Evolutionary conservation across 2,888 invertebrate genomes (phyloP).

Genomic region (Cantharis rustica): DNA sequence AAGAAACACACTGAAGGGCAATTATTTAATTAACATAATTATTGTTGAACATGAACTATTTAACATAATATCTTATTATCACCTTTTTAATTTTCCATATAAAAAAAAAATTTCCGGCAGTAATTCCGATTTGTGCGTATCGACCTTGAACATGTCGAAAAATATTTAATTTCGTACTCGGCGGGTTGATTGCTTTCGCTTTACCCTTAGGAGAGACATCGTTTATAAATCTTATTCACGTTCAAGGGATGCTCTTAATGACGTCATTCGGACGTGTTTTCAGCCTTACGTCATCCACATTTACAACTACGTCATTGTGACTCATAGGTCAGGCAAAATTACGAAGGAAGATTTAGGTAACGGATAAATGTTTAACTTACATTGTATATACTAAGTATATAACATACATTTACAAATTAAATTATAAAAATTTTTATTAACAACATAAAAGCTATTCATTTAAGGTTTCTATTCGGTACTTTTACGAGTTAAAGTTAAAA

Average conservation of each 20-base stretch:
- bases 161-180: neutral
- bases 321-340: slow-evolving; percentile 34
- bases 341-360: neutral
- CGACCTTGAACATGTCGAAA: neutral
- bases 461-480: neutral
- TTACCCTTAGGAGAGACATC: neutral
- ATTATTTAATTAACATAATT: slow-evolving; percentile 2
- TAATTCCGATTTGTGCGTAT: neutral
- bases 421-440: too few relatives aligned
- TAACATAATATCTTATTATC: neutral
- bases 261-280: slow-evolving; percentile 47
- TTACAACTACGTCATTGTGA: slow-evolving; percentile 50
- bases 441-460: too few relatives aligned
- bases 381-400: too few relatives aligned
- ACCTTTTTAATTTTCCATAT: neutral
- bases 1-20: neutral
- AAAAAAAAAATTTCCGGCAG: too few relatives aligned
- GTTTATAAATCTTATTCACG: neutral
- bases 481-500: too few relatives aligned
- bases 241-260: slow-evolving; percentile 33
- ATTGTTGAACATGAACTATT: neutral
- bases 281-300: slow-evolving; percentile 47
- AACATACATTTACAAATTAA: too few relatives aligned
- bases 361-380: neutral
- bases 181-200: neutral